These are phyloP conservation scores for Prolemur simus DNA, from an alignment of 2,113 vertebrate species.

Conservation along the genomic window DNA sequence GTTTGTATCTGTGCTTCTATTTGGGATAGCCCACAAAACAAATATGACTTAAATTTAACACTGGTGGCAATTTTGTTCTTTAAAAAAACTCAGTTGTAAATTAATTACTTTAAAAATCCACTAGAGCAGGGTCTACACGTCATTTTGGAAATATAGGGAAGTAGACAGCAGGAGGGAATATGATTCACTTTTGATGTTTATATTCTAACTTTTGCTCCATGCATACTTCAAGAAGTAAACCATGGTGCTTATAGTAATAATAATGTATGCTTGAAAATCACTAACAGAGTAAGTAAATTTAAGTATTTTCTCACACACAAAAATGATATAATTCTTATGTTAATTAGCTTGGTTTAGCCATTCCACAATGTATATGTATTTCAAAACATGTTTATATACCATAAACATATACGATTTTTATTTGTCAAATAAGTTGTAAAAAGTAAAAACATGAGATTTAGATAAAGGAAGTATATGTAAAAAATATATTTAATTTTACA, in stretches of 20 bases:
- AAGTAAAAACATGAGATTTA: not conserved
- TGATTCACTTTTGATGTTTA: not conserved
- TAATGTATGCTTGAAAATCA: not conserved
- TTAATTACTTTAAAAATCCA: not conserved
- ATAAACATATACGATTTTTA: not conserved
- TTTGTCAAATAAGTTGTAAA: not conserved
- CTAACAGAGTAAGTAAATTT: not conserved
- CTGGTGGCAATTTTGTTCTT: not conserved
- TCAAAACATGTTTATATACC: not conserved
- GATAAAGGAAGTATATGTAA: not conserved
- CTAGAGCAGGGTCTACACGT: not conserved
- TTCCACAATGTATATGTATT: not conserved
- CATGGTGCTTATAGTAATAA: not conserved
- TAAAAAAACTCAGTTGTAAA: not conserved
- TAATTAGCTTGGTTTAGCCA: not conserved
- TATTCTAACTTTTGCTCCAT: not conserved
- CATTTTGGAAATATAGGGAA: not conserved
- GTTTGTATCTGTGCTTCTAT: not conserved
- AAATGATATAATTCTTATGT: not conserved
- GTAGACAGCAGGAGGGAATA: not conserved
- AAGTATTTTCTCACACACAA: not conserved
- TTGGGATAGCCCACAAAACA: not conserved
- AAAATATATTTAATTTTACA: conserved; percentile 2
- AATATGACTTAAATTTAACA: not conserved
- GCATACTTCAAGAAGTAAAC: not conserved